Percentiles rank a stretch among this genome's conserved stretches.
Conservation (phyloP, 2,113 vertebrate species). For the Origma solitaria region DNA sequence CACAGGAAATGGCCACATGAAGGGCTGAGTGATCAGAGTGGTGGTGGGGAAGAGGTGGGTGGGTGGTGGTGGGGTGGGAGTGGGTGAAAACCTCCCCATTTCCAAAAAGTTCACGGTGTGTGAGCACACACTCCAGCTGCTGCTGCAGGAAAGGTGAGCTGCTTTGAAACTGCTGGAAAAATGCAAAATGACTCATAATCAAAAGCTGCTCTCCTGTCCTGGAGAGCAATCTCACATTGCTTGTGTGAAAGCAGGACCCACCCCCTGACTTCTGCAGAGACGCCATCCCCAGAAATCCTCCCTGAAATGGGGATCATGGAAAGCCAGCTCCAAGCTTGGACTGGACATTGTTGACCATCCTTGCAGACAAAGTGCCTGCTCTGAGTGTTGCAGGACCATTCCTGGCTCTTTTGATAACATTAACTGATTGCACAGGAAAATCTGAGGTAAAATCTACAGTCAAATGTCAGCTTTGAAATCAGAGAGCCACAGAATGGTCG, state of each 20-base stretch:
- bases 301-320: background rate
- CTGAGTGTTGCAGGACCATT: background rate
- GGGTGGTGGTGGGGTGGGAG: background rate
- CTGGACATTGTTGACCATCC: background rate
- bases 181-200: background rate
- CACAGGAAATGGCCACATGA: background rate
- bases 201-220: background rate
- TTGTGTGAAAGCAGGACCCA: background rate
- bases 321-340: background rate
- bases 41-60: background rate
- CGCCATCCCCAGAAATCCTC: background rate
- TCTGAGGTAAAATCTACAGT: background rate
- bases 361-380: background rate
- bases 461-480: background rate
- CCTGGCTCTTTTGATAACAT: background rate
- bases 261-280: background rate
- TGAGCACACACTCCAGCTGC: background rate
- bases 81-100: background rate
- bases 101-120: background rate
- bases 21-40: background rate
- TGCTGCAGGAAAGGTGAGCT: background rate
- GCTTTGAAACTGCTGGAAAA: background rate
- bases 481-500: background rate
- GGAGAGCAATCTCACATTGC: fast-evolving
- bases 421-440: background rate